Evolutionary conservation across 2,888 invertebrate genomes (phyloP).

Genomic region (Spatulosminthurus flaviceps): DNA sequence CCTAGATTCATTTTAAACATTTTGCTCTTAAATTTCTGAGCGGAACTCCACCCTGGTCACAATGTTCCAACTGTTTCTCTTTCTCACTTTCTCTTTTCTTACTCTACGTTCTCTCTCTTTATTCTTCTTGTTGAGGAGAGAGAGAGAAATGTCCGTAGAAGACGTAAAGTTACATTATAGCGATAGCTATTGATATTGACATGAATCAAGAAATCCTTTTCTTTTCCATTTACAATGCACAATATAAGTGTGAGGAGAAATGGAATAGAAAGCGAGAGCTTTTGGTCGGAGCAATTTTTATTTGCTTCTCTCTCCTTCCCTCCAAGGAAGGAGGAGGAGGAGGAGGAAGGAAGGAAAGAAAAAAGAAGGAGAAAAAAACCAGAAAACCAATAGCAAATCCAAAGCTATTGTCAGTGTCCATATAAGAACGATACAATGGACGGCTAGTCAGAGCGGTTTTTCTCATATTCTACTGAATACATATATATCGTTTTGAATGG

Average conservation of each 20-base stretch:
- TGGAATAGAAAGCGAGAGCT: neutral
- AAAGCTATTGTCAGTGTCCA: neutral
- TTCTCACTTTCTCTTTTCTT: neutral
- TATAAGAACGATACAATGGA: neutral
- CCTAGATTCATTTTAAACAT: conserved; percentile 36
- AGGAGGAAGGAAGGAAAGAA: conserved; percentile 11
- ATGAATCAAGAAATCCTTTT: conserved; percentile 16
- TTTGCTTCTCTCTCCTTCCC: conserved; percentile 2
- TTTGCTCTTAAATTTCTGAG: conserved; percentile 32
- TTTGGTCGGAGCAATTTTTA: neutral
- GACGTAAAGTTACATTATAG: neutral
- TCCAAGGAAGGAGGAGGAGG: neutral
- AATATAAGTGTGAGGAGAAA: neutral
- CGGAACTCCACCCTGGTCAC: neutral
- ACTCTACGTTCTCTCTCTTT: neutral
- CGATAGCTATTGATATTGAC: conserved; percentile 28
- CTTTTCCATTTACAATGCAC: neutral
- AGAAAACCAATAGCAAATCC: neutral
- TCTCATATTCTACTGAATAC: too few species aligned
- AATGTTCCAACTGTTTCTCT: conserved; percentile 11
- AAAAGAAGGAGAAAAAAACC: conserved; percentile 33
- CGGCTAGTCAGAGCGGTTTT: too few species aligned
- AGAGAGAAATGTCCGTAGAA: neutral
- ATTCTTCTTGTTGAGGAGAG: neutral
- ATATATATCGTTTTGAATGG: too few species aligned